Conservation (phyloP, 2,888 invertebrate genomes). For the Caenorhabditis sp. region DNA sequence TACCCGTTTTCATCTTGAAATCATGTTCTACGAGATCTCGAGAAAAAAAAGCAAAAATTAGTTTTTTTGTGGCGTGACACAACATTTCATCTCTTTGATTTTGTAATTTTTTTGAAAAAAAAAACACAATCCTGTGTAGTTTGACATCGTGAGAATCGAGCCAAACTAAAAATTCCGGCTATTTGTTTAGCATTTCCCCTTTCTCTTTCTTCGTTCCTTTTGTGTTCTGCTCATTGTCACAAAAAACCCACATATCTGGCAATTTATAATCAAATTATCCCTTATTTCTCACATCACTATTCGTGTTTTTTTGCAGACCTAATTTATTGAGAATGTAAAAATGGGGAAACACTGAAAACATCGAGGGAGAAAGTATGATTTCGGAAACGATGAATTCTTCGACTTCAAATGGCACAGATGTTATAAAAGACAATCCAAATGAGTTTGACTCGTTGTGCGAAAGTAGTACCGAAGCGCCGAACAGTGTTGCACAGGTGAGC, state of each 20-base stretch:
- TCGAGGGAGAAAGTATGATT: conserved; percentile 32
- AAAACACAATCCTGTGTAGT: neutral
- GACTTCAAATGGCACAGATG: conserved; percentile 10
- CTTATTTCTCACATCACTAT: neutral
- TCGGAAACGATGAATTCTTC: conserved; percentile 20
- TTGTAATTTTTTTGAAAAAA: too few relatives aligned
- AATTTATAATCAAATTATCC: neutral
- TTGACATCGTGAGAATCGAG: neutral
- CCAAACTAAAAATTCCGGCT: neutral
- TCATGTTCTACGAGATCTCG: neutral
- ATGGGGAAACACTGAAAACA: conserved; percentile 19
- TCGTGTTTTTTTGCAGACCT: conserved; percentile 7
- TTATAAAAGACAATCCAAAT: conserved; percentile 35
- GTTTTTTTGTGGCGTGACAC: too few relatives aligned
- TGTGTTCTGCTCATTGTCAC: neutral
- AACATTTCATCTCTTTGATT: too few relatives aligned
- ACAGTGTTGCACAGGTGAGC: neutral
- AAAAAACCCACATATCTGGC: neutral
- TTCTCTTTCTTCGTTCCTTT: neutral
- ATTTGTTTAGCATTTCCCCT: neutral
- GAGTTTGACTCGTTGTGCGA: conserved; percentile 35
- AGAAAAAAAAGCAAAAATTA: neutral
- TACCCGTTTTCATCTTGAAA: neutral
- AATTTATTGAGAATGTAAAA: conserved; percentile 3
- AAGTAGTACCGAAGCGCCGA: conserved; percentile 17